Evolutionary conservation across 2,888 invertebrate genomes (phyloP).

Genomic region (Agonopterix alstromeriana): DNA sequence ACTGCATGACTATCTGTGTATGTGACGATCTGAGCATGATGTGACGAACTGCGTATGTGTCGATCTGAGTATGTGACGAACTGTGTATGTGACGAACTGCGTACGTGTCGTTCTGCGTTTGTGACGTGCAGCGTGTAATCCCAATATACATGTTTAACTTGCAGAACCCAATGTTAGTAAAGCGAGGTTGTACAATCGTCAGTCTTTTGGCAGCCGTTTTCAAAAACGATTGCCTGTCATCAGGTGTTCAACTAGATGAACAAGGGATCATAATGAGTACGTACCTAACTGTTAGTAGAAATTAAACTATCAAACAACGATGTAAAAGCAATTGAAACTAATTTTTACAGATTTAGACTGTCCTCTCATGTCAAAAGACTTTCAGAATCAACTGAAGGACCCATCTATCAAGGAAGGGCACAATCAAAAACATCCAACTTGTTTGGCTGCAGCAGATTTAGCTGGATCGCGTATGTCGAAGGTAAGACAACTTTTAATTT

Average conservation of each 20-base stretch:
- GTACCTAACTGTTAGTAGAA: too few relatives aligned
- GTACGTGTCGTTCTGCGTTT: not conserved
- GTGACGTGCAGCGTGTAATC: not conserved
- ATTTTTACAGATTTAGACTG: not conserved
- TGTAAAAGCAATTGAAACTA: too few relatives aligned
- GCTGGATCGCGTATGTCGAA: slow-evolving; percentile 59
- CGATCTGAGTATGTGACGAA: not conserved
- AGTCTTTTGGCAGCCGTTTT: slow-evolving; percentile 50
- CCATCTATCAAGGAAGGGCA: too few relatives aligned
- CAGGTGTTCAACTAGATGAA: slow-evolving; percentile 31
- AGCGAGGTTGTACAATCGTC: slow-evolving; percentile 49
- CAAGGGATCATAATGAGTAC: slow-evolving; percentile 31
- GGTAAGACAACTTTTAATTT: slow-evolving; percentile 20
- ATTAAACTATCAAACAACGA: too few relatives aligned
- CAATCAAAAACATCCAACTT: slow-evolving; percentile 7
- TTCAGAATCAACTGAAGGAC: not conserved
- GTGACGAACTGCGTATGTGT: too few relatives aligned
- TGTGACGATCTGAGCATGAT: too few relatives aligned
- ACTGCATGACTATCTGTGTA: too few relatives aligned
- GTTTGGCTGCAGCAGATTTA: slow-evolving; percentile 41
- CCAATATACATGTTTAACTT: slow-evolving; percentile 6
- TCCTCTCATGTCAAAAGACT: not conserved
- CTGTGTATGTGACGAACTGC: not conserved
- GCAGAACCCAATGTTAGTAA: slow-evolving; percentile 43
- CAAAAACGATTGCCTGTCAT: slow-evolving; percentile 39